Conservation (phyloP, 1,140 invertebrate species). For the Penaeus chinensis region DNA sequence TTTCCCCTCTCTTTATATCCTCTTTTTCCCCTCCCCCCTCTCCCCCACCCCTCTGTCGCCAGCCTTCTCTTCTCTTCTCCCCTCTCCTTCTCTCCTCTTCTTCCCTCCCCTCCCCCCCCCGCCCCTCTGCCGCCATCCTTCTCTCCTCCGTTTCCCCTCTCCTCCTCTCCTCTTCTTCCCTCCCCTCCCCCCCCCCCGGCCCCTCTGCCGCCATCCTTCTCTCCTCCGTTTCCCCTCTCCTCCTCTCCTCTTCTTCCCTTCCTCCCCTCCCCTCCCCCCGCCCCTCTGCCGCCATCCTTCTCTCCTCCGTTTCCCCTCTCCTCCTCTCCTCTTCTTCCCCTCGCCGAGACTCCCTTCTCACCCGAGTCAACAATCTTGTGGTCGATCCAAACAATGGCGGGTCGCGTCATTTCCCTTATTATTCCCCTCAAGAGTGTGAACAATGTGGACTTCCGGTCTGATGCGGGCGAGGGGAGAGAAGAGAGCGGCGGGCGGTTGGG, state of each 20-base stretch:
- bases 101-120: not conserved
- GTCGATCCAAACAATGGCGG: slow-evolving; percentile 43
- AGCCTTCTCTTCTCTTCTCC: too few species aligned
- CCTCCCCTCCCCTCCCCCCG: not conserved
- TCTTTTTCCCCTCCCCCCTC: not conserved
- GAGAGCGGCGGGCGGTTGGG: not conserved
- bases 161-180: not conserved
- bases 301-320: not conserved
- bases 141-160: not conserved
- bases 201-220: not conserved
- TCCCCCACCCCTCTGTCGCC: too few species aligned
- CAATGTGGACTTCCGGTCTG: slow-evolving; percentile 50
- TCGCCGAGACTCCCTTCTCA: not conserved
- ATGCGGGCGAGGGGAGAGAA: slow-evolving; percentile 13
- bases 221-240: not conserved
- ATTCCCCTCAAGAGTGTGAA: slow-evolving; percentile 60
- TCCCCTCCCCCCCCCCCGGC: not conserved
- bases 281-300: not conserved
- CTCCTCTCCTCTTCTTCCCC: not conserved
- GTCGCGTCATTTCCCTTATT: slow-evolving; percentile 46
- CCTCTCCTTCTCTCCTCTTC: not conserved
- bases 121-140: not conserved
- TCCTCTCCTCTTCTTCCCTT: too few species aligned
- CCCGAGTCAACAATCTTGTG: slow-evolving; percentile 27
- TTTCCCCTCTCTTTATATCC: too few species aligned